Percentiles rank a stretch among this genome's conserved stretches.
These are phyloP conservation scores for Puffinus mauretanicus DNA, from an alignment of 2,113 vertebrate species.

Conservation along the genomic window DNA sequence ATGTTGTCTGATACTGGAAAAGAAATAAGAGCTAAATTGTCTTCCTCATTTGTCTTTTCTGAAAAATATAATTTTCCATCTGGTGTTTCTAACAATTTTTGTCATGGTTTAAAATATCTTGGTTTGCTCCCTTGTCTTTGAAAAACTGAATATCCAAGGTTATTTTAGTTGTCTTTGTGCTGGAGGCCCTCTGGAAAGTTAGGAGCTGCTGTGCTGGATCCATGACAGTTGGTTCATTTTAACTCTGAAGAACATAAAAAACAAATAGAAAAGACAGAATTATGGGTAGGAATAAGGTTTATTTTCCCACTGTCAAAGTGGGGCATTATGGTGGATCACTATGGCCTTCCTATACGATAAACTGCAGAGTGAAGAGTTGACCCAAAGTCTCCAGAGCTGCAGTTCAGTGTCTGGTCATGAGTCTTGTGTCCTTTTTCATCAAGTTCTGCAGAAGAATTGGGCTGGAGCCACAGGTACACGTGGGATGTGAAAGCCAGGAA, in stretches of 20 bases:
- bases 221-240: background rate
- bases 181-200: background rate
- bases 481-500: background rate
- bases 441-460: background rate
- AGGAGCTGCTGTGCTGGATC: background rate
- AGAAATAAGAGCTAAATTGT: background rate
- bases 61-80: background rate
- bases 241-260: background rate
- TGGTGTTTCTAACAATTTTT: background rate
- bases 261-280: background rate
- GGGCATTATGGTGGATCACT: background rate
- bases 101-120: background rate
- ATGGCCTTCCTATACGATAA: background rate
- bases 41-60: background rate
- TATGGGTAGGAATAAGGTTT: background rate
- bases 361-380: background rate
- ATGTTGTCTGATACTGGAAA: background rate
- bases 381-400: background rate
- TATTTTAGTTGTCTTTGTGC: background rate
- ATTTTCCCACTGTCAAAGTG: background rate
- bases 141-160: background rate
- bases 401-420: background rate
- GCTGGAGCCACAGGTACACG: background rate
- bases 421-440: background rate
- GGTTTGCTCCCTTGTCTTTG: background rate